Percentiles rank a stretch among this genome's conserved stretches.
These are phyloP conservation scores for Caenorhabditis becei DNA, from an alignment of 2,888 invertebrate species.

Conservation along the genomic window DNA sequence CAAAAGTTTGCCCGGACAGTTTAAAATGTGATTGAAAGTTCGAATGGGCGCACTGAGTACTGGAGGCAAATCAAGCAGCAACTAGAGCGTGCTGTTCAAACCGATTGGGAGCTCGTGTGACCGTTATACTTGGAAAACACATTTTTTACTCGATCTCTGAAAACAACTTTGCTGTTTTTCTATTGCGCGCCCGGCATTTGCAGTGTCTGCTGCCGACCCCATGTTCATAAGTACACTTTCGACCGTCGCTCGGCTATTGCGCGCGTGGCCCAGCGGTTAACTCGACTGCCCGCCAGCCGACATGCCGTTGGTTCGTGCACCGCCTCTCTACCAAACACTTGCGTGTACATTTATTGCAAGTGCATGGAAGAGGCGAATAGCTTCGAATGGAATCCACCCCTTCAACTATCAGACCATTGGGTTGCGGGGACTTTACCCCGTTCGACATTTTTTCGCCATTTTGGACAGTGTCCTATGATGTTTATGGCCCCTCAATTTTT, in stretches of 20 bases:
- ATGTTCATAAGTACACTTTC: slow-evolving; percentile 6
- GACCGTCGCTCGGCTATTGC: slow-evolving; percentile 8
- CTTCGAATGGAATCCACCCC: slow-evolving; percentile 52
- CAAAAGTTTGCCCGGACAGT: too few relatives aligned
- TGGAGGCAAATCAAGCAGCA: too few relatives aligned
- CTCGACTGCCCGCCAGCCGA: slow-evolving; percentile 1
- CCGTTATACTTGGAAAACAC: too few relatives aligned
- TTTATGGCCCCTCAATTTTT: too few relatives aligned
- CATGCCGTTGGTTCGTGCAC: slow-evolving; percentile 24
- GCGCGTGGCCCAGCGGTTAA: slow-evolving; percentile 42
- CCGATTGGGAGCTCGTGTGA: too few relatives aligned
- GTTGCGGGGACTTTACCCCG: slow-evolving; percentile 61
- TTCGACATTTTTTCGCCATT: slow-evolving; percentile 33
- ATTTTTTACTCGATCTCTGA: too few relatives aligned
- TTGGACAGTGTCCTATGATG: too few relatives aligned
- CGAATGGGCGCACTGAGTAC: too few relatives aligned
- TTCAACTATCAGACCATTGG: slow-evolving; percentile 49
- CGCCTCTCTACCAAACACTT: slow-evolving; percentile 61
- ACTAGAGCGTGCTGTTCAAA: too few relatives aligned
- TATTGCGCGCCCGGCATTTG: too few relatives aligned
- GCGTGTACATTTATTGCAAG: slow-evolving; percentile 52
- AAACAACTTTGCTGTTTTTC: too few relatives aligned
- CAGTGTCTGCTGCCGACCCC: background rate
- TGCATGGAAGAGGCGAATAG: slow-evolving; percentile 62
- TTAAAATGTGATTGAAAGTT: too few relatives aligned